These are phyloP conservation scores for Apamea sordens DNA, from an alignment of 2,888 invertebrate genomes.

Conservation along the genomic window DNA sequence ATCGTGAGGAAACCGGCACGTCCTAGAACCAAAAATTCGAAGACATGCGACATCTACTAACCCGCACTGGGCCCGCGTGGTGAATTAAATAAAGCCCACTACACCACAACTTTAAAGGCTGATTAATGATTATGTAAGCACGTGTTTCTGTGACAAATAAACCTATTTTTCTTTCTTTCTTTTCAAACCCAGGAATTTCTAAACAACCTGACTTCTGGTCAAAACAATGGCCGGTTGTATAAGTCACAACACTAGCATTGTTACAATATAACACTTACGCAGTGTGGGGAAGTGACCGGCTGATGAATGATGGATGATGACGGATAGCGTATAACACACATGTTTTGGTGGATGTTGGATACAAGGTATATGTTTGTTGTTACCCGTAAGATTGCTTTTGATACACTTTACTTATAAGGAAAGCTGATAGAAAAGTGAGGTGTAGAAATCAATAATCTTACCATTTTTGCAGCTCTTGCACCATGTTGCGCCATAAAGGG, in stretches of 20 bases:
- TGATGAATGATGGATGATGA: conserved; percentile 34
- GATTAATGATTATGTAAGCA: too few species aligned
- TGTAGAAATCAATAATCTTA: not conserved
- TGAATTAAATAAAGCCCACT: too few species aligned
- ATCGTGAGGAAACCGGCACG: too few species aligned
- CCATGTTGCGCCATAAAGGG: not conserved
- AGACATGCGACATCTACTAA: too few species aligned
- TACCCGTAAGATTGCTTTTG: conserved; percentile 17
- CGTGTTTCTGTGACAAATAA: too few species aligned
- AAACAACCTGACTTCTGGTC: not conserved
- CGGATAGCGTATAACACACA: conserved; percentile 19
- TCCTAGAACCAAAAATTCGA: too few species aligned
- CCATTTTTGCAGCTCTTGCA: not conserved
- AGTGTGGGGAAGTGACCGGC: conserved; percentile 2
- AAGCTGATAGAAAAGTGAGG: not conserved
- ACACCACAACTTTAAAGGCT: too few species aligned
- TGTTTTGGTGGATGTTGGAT: conserved; percentile 7
- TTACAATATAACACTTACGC: conserved; percentile 9
- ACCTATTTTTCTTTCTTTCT: too few species aligned
- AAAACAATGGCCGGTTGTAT: not conserved
- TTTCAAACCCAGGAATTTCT: not conserved
- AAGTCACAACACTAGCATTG: conserved; percentile 21
- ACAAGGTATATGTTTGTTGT: not conserved
- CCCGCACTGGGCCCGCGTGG: too few species aligned
- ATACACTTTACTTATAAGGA: conserved; percentile 10